Evolutionary conservation across 1,140 invertebrate species (phyloP).

Genomic region (Calycopis cecrops): DNA sequence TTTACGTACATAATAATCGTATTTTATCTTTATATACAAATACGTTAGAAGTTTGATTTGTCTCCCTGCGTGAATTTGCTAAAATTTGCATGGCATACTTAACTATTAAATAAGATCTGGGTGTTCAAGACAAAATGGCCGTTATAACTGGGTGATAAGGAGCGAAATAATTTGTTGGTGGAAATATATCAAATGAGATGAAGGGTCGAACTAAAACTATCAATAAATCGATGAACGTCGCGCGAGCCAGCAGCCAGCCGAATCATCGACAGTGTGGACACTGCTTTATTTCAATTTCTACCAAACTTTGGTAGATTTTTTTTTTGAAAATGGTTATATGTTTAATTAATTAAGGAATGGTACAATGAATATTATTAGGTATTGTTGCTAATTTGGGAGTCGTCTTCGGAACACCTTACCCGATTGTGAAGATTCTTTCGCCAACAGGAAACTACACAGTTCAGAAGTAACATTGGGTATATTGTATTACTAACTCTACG

Average conservation of each 20-base stretch:
- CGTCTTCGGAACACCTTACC: too few species aligned
- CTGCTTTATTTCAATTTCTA: not conserved
- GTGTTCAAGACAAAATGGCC: slow-evolving; percentile 5
- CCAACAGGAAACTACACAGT: too few species aligned
- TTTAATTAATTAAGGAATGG: too few species aligned
- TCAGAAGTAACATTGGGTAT: too few species aligned
- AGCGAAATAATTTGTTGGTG: slow-evolving; percentile 8
- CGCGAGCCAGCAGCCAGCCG: slow-evolving; percentile 36
- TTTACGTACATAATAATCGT: too few species aligned
- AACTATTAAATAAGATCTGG: slow-evolving; percentile 8
- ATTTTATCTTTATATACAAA: too few species aligned
- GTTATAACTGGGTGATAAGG: not conserved
- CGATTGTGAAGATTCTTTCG: too few species aligned
- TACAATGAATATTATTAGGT: too few species aligned
- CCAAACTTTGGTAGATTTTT: not conserved
- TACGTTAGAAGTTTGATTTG: not conserved
- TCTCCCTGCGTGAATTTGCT: not conserved
- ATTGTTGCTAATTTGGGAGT: too few species aligned
- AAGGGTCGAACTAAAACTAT: slow-evolving; percentile 54
- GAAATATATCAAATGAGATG: slow-evolving; percentile 31
- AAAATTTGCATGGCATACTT: slow-evolving; percentile 5
- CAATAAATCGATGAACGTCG: slow-evolving; percentile 70
- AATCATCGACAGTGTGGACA: slow-evolving; percentile 45
- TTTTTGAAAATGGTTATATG: too few species aligned
- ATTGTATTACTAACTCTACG: too few species aligned